Evolutionary conservation across 2,797 vertebrate species (phyloP), one percentile per base, ranked within the genome.

Genomic region (Astyanax mexicanus): DNA sequence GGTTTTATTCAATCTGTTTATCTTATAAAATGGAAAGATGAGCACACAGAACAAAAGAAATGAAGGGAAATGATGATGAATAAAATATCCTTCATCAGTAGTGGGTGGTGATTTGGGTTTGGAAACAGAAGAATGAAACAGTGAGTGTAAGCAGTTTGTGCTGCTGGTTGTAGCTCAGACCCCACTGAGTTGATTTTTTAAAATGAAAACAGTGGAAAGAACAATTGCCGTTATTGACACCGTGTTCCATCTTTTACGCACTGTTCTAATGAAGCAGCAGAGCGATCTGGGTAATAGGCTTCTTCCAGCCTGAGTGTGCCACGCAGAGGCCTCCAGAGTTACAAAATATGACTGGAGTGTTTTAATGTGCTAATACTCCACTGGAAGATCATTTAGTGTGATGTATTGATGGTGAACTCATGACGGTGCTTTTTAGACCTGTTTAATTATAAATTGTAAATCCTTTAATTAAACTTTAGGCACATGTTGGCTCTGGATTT

Each of bases 221-320:
- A 42, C 62, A 49, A 40, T 54, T 25, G 47, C 47, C 47, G 65
- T 74, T 60, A 74, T 37, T 74, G 55, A 23, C 42, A 47, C 25
- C 71, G 55, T 60, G 42, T 40, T 35, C 6, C 55, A 49, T 12
- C 54, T 29, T 71, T 60, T 71, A 47, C 55, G 60, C 60, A 47
- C 55, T 60, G 55, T 60, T 60, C 29, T 35, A 71, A 60, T 47
- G 69, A 47, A 60, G 69, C 55, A 35, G 54, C n/a, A 0, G 44
- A 69, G 35, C 45, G 23, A 71, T 71, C 69, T 60, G 40, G 17
- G 55, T 71, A 71, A 71, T 71, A 60, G 69, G 58, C 27, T 71
- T 47, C 55, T 71, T 29, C 6, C 27, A 60, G 69, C 29, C 58
- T 60, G 71, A 71, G 69, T 57, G 42, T 19, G 55, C 55, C 69